phyloP scores from a whole-genome alignment of 92 coral and sea anemone species.

The Parazoanthus atlanticus region DNA sequence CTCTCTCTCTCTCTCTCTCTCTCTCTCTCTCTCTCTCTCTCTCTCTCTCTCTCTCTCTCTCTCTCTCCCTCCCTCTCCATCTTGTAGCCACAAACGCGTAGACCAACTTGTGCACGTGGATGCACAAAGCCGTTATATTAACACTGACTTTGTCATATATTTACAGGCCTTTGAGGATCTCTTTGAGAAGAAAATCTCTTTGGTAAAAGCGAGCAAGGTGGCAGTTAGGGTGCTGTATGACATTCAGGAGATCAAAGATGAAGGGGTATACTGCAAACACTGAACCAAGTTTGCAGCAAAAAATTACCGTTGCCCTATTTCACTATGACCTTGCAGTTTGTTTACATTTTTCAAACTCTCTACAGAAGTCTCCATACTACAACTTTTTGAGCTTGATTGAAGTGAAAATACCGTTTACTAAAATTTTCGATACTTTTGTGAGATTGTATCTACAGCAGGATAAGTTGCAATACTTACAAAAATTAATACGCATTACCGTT shows the following conservation, averaged over 20 bases:
- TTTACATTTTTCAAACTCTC: not conserved
- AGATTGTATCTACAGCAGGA: too few relatives aligned
- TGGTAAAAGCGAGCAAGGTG: constrained; percentile 85
- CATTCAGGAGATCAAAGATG: constrained; percentile 80
- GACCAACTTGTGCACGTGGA: not conserved
- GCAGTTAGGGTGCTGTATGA: constrained; percentile 89
- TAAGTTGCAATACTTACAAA: too few relatives aligned
- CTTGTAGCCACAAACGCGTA: not conserved
- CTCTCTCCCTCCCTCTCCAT: not conserved
- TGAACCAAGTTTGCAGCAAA: constrained; percentile 3
- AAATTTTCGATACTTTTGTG: too few relatives aligned
- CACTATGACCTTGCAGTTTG: not conserved
- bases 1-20: not conserved
- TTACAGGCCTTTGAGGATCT: constrained; percentile 90
- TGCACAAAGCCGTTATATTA: not conserved
- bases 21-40: not conserved
- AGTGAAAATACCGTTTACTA: too few relatives aligned
- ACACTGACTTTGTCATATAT: not conserved
- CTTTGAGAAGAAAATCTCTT: constrained; percentile 80
- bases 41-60: not conserved
- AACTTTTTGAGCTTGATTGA: too few relatives aligned
- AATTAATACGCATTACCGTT: too few relatives aligned
- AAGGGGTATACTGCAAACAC: constrained; percentile 79
- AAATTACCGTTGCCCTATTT: too few relatives aligned
- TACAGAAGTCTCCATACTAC: too few relatives aligned